Evolutionary conservation across 2,797 vertebrate species (phyloP).

Genomic region (Miopithecus talapoin): DNA sequence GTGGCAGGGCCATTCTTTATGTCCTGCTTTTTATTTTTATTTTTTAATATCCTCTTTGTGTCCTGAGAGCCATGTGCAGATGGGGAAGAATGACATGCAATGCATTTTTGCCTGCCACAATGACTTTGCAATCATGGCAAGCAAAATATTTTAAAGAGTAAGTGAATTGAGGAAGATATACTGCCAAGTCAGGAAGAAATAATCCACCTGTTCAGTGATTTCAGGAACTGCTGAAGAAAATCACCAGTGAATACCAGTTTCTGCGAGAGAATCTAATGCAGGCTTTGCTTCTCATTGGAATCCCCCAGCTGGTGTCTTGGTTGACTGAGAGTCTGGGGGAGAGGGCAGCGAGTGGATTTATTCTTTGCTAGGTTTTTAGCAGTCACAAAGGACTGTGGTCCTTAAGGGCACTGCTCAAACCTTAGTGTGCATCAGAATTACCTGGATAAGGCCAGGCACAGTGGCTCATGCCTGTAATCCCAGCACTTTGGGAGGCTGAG

Average conservation of each 20-base stretch:
- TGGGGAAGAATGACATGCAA: background rate
- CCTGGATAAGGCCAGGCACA: background rate
- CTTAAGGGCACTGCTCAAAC: too few species aligned
- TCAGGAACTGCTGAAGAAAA: background rate
- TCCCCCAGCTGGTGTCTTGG: too few species aligned
- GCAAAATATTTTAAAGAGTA: background rate
- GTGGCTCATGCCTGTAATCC: background rate
- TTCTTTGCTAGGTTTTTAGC: slow-evolving; percentile 19
- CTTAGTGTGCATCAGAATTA: fast-evolving
- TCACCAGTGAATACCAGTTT: background rate
- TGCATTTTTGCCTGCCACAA: background rate
- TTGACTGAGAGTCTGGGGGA: background rate
- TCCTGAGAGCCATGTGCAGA: background rate
- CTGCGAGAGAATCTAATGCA: background rate
- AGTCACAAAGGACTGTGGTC: background rate
- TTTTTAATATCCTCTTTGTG: background rate
- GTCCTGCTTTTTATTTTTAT: background rate
- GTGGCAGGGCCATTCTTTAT: background rate
- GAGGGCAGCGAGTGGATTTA: slow-evolving; percentile 42
- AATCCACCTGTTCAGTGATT: background rate
- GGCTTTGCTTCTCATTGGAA: background rate
- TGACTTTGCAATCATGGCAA: background rate
- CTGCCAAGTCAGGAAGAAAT: background rate
- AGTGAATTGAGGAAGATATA: background rate
- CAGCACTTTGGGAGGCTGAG: background rate